A percentile compares a stretch with the other conserved stretches of the same genome.
These are phyloP conservation scores for Aphidius gifuensis DNA, from an alignment of 1,140 invertebrate genomes.

Conservation along the genomic window DNA sequence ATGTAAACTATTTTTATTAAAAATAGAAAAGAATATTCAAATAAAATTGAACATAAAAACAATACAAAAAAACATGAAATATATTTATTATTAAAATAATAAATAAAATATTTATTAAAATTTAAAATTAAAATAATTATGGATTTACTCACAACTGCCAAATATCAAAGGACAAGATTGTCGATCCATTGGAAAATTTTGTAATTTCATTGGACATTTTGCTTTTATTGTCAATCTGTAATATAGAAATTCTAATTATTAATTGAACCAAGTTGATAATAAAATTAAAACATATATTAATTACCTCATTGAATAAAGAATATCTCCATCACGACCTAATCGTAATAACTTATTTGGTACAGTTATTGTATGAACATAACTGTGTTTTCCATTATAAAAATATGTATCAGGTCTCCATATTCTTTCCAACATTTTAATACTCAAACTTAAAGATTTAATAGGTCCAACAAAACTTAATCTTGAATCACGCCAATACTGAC, in stretches of 20 bases:
- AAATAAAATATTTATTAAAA: neutral
- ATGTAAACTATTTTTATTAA: no score
- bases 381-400: conserved; percentile 89
- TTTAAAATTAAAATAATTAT: neutral
- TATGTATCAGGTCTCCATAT: conserved; percentile 97
- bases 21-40: neutral
- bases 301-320: conserved; percentile 89
- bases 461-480: conserved; percentile 79
- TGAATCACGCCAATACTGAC: conserved; percentile 84
- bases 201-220: conserved; percentile 94
- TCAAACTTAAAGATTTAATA: conserved; percentile 77
- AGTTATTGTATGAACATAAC: conserved; percentile 92
- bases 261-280: neutral
- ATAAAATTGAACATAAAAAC: neutral
- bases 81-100: neutral
- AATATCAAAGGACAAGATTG: conserved; percentile 89
- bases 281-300: conserved; percentile 13
- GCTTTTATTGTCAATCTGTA: conserved; percentile 93
- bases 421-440: conserved; percentile 86
- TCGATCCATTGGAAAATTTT: conserved; percentile 95
- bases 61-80: no score
- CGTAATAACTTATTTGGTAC: conserved; percentile 90
- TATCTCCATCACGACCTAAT: conserved; percentile 84
- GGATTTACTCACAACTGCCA: conserved; percentile 84
- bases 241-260: conserved; percentile 27